phyloP scores from a whole-genome alignment of 2,113 vertebrate genomes.

The Cottus gobio region DNA sequence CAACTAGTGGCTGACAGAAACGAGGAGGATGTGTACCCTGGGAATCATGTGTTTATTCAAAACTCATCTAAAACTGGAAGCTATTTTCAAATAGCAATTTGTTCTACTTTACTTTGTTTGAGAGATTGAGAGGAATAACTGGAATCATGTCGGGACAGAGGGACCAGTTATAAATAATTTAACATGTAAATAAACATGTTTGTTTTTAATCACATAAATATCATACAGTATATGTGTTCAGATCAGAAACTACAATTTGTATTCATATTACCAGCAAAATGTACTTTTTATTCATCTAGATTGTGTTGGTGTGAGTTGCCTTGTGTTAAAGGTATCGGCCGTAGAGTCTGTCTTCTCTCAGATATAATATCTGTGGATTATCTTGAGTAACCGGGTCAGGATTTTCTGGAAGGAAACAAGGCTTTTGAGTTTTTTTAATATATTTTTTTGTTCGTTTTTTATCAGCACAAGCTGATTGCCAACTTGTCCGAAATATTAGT shows the following conservation, averaged over 20 bases:
- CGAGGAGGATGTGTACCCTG: neutral
- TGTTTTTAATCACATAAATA: neutral
- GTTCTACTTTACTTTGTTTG: neutral
- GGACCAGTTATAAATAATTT: neutral
- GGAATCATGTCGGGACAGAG: neutral
- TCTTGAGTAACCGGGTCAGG: neutral
- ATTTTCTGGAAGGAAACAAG: neutral
- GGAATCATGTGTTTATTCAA: constrained; percentile 14
- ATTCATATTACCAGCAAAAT: neutral
- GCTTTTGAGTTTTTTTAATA: neutral
- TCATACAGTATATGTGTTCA: neutral
- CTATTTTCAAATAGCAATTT: neutral
- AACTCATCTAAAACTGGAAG: neutral
- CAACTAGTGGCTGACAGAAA: neutral
- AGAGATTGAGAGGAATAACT: neutral
- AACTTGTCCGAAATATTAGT: neutral
- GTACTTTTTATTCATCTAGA: neutral
- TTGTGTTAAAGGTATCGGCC: no score
- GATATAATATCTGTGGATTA: neutral
- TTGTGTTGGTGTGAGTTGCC: no score
- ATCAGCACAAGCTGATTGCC: neutral
- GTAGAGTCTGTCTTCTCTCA: no score
- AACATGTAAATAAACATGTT: no score
- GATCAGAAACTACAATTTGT: neutral
- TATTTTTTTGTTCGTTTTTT: neutral